These are phyloP conservation scores for Wasmannia auropunctata DNA, from an alignment of 1,140 invertebrate genomes.

Conservation along the genomic window DNA sequence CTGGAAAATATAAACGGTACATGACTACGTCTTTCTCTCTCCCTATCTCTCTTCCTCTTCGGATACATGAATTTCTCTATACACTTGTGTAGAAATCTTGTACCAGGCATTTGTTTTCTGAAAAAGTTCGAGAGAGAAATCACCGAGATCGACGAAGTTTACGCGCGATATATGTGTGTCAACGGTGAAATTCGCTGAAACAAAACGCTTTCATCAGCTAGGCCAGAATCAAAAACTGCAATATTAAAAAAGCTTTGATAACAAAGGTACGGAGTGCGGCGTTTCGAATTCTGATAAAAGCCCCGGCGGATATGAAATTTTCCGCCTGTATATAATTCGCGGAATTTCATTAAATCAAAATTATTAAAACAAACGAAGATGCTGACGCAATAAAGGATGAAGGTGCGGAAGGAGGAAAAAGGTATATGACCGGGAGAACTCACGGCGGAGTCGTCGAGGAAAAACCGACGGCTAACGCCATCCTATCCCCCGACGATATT, in stretches of 20 bases:
- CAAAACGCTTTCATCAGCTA: constrained; percentile 1
- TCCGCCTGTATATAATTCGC: constrained; percentile 13
- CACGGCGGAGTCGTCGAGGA: constrained; percentile 8
- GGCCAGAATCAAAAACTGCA: not conserved
- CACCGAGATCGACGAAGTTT: constrained; percentile 14
- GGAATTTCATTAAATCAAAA: constrained; percentile 65
- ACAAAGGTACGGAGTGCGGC: not conserved
- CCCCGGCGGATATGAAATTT: not conserved
- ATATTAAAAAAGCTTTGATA: not conserved
- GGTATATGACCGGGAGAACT: constrained; percentile 31
- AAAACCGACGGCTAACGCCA: constrained; percentile 55
- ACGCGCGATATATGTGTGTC: not conserved
- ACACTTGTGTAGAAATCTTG: not conserved
- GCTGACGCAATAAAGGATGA: not conserved
- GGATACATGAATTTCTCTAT: not conserved
- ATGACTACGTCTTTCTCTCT: not conserved
- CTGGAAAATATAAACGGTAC: constrained; percentile 38
- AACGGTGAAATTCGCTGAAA: constrained; percentile 15
- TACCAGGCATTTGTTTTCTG: constrained; percentile 23
- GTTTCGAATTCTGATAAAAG: constrained; percentile 7
- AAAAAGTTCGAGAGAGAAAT: constrained; percentile 37
- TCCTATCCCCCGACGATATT: constrained; percentile 48
- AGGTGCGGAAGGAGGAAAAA: not conserved
- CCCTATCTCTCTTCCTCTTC: not conserved
- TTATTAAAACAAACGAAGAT: constrained; percentile 50